Evolutionary conservation across 1,140 invertebrate species (phyloP), one percentile per base, ranked within the genome.

Genomic region (Druon quercuslanigerum): DNA sequence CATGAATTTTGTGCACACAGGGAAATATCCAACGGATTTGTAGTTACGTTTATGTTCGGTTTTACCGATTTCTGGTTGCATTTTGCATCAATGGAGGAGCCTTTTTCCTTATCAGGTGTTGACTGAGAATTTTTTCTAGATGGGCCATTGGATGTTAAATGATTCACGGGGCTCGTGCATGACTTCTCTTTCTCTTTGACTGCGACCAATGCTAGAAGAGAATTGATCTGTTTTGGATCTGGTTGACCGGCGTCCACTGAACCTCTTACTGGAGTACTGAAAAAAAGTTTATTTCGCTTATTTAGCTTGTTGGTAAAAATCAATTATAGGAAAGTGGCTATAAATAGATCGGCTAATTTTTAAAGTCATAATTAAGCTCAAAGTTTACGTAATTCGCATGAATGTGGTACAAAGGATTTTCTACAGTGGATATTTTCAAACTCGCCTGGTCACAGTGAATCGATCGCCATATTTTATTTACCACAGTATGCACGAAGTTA

Each of bases 21-120:
- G 40, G 91, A 90, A 56, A 92, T 92, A 81, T 94, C 93, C 71
- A 94, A 83, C 0, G 93, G 93, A 81, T 94, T 94, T 5, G 93
- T 93, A 25, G 93, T 94, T 5, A 94, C 93, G 86, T 94, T 93
- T 75, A 94, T 92, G 86, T 92, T 93, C 0, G 93, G 92, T 40
- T 92, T 92, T 71, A 73, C 74, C 33, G 75, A 60, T 72, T 76
- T 80, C 33, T 83, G 79, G 71, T 71, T 80, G 72, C 75, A 75
- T 81, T 84, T 85, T 0, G 71, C 70, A 33, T 83, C 83, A 73
- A 79, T 79, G n/a, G 70, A 72, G 40, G 70, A 72, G 40, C 80
- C 77, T 52, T 82, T 80, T 71, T 80, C 79, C 71, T 74, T 76
- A 17, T 83, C 84, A 54, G n/a, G 66, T 72, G 75, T 74, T 7